Evolutionary conservation across 1,140 invertebrate genomes (phyloP).

Genomic region (Wasmannia auropunctata): DNA sequence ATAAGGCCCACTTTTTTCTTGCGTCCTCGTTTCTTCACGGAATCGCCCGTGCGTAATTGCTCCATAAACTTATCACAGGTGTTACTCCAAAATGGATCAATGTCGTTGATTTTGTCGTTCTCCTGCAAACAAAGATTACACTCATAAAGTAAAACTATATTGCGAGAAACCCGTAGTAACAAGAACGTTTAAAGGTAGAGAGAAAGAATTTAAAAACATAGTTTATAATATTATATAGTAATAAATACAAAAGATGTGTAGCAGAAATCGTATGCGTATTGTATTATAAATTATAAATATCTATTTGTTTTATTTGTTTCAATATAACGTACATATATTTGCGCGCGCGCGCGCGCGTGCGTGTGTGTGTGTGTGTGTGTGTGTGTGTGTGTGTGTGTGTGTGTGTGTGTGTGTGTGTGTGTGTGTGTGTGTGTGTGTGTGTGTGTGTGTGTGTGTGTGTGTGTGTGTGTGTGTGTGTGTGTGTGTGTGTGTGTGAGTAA

Average conservation of each 20-base stretch:
- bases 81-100: conserved; percentile 87
- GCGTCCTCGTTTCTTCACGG: conserved; percentile 85
- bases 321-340: too few relatives aligned
- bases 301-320: too few relatives aligned
- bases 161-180: background rate
- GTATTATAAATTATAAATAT: background rate
- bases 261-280: background rate
- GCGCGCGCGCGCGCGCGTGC: too few relatives aligned
- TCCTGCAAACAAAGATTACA: conserved; percentile 71
- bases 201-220: background rate
- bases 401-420: too few relatives aligned
- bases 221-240: background rate
- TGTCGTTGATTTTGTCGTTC: conserved; percentile 79
- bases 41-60: conserved; percentile 87
- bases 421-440: too few relatives aligned
- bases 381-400: too few relatives aligned
- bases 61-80: conserved; percentile 91
- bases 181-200: background rate
- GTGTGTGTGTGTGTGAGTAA: too few relatives aligned
- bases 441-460: too few relatives aligned
- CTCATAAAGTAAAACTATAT: background rate
- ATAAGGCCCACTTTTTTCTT: conserved; percentile 83
- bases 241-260: background rate
- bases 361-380: too few relatives aligned
- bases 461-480: too few relatives aligned